Conservation (phyloP, 2,888 invertebrate genomes). For the Yponomeuta sedellus region DNA sequence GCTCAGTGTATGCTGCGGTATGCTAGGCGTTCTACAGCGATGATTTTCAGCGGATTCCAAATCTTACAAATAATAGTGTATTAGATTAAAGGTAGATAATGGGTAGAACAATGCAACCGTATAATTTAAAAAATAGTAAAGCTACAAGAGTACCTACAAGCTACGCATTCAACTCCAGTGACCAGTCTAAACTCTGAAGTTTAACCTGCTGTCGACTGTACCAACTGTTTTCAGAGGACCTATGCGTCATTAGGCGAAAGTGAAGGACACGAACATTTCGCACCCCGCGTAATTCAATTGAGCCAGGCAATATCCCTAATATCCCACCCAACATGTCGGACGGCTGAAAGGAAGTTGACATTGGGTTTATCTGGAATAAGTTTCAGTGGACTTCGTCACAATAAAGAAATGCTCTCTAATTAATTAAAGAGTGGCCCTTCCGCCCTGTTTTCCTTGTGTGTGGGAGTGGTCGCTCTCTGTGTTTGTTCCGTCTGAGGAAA, state of each 20-base stretch:
- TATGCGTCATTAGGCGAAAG: neutral
- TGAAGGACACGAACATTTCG: slow-evolving; percentile 1
- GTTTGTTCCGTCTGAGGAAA: slow-evolving; percentile 43
- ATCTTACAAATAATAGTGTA: too few species aligned
- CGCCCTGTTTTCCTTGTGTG: slow-evolving; percentile 53
- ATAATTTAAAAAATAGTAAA: too few species aligned
- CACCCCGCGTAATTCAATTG: slow-evolving; percentile 1
- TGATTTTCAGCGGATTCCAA: too few species aligned
- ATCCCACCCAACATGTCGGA: neutral
- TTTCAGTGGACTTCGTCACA: slow-evolving; percentile 40
- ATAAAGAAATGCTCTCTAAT: slow-evolving; percentile 58
- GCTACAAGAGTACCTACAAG: too few species aligned
- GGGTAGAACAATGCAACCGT: too few species aligned
- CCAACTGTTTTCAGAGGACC: neutral
- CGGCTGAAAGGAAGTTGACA: slow-evolving; percentile 6
- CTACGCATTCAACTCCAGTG: too few species aligned
- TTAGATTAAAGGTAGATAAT: too few species aligned
- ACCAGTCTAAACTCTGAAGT: too few species aligned
- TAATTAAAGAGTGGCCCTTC: slow-evolving; percentile 45
- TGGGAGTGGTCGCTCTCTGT: slow-evolving; percentile 56
- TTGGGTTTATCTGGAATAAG: slow-evolving; percentile 26
- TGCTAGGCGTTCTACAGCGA: too few species aligned
- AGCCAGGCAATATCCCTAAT: neutral
- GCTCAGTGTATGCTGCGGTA: too few species aligned
- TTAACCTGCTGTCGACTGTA: neutral